Base-by-base conservation (phyloP, 2,888 invertebrate genomes). In the Drosophila eohydei region DNA sequence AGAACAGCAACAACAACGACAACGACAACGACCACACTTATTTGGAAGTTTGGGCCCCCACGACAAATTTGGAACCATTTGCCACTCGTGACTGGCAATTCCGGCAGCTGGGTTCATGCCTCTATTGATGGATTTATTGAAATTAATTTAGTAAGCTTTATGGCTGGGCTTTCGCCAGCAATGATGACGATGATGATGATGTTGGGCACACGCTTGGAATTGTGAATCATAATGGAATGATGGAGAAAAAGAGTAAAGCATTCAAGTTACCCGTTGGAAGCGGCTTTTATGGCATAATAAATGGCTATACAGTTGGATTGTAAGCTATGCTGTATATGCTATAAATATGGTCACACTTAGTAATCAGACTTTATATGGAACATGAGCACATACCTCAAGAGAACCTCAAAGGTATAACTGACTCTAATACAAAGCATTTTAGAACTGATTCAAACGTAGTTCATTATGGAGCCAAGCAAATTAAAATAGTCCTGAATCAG, bases 51-150 rank as follows among this genome's bases (percentile, higher is more conserved):
- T 52, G 65, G 34, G 46, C 54, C 40, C 51, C 55, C 57, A 58
- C 36, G 65, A 60, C 43, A 36, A 40, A 50, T 46, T 52, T 59
- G 65, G 52, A 57, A 55, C 71, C 64, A 80, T 69, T 81, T 64
- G 60, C 60, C 54, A 43, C 50, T 55, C 43, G 60, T 43, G 69
- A 43, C 69, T 26, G 63, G 72, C 68, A 60, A 69, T 67, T 64
- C 65, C 61, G 69, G 56, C 75, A 54, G 61, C 57, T 58, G 44
- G 60, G 21, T 48, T 40, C 62, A 62, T 16, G 62, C 50, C 21
- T 65, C 60, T 71, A 88, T 79, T 84, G 86, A 84, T 84, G 88
- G 79, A 82, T 84, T 83, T 84, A 84, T 84, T 84, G 83, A 84
- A 84, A 88, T 86, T 83, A 88, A 83, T 86, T 78, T 71, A 65